These are phyloP conservation scores for Pheosia tremula DNA, from an alignment of 2,888 invertebrate genomes.

Conservation along the genomic window DNA sequence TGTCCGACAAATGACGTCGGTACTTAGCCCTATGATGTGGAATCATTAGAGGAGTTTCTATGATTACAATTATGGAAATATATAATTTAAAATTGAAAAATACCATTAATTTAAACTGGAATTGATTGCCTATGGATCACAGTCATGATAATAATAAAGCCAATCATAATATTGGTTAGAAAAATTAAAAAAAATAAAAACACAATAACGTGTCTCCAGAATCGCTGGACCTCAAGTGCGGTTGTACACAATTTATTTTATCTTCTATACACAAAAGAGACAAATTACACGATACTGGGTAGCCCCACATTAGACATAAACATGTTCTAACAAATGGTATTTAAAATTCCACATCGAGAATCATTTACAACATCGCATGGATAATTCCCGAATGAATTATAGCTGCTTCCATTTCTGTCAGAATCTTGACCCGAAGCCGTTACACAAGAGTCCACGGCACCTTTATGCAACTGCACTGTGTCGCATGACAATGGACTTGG, in stretches of 20 bases:
- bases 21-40: constrained; percentile 53
- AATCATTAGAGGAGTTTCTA: constrained; percentile 50
- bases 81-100: constrained; percentile 44
- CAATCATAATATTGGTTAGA: neutral
- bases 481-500: constrained; percentile 77
- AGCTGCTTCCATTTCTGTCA: constrained; percentile 56
- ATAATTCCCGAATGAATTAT: constrained; percentile 55
- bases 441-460: constrained; percentile 60
- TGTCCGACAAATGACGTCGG: constrained; percentile 47
- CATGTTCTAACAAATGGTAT: constrained; percentile 28
- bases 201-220: neutral
- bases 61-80: constrained; percentile 40
- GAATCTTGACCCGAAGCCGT: constrained; percentile 61
- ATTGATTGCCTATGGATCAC: constrained; percentile 15
- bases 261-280: too few relatives aligned
- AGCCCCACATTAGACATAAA: constrained; percentile 14
- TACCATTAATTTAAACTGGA: constrained; percentile 23
- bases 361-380: constrained; percentile 35
- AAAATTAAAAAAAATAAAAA: neutral
- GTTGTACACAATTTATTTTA: too few relatives aligned
- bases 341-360: constrained; percentile 37
- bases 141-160: neutral
- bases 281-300: neutral
- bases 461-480: constrained; percentile 63
- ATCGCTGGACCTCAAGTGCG: too few relatives aligned